Evolutionary conservation across 2,113 vertebrate species (phyloP).

Genomic region (Emberiza fucata): DNA sequence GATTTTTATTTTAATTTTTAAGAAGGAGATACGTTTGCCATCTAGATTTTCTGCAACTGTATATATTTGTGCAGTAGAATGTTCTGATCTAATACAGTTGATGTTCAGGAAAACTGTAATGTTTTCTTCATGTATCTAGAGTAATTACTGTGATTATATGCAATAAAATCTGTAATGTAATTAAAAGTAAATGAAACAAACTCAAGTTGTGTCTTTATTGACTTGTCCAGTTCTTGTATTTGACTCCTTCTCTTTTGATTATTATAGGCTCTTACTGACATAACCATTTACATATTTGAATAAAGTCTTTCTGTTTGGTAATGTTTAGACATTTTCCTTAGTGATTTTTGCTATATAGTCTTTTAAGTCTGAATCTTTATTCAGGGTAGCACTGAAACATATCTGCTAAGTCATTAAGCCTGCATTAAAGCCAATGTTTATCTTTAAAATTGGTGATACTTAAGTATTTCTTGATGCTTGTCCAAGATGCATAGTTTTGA

Average conservation of each 20-base stretch:
- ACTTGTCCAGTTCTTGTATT: neutral
- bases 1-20: neutral
- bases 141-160: neutral
- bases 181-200: neutral
- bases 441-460: neutral
- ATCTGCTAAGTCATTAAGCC: neutral
- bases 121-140: neutral
- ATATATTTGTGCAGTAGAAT: neutral
- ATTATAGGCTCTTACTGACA: neutral
- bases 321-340: neutral
- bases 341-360: neutral
- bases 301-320: neutral
- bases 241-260: neutral
- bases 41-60: neutral
- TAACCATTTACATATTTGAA: neutral
- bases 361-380: neutral
- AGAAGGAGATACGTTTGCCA: fast-evolving
- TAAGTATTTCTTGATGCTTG: slow-evolving; percentile 9
- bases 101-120: neutral
- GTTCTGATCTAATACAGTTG: neutral
- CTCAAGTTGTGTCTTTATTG: neutral
- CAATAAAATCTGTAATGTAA: neutral
- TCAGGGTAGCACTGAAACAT: neutral
- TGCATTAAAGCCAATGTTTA: neutral
- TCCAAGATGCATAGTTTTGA: neutral